phyloP scores from a whole-genome alignment of 2,888 invertebrate species.

The Chironomus tentans region DNA sequence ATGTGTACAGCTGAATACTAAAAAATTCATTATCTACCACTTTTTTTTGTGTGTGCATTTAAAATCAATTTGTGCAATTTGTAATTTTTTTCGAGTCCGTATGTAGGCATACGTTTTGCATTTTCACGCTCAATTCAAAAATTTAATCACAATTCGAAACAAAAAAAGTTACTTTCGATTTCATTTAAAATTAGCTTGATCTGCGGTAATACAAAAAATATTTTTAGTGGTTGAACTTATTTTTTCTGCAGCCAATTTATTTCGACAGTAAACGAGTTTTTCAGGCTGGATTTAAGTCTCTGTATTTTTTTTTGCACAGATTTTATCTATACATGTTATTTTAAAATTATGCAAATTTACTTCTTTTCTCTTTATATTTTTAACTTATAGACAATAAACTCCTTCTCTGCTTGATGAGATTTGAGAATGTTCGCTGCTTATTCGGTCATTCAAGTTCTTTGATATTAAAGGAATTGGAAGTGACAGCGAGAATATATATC shows the following conservation, averaged over 20 bases:
- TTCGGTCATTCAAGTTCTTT: background rate
- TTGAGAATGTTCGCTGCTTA: background rate
- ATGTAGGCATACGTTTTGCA: background rate
- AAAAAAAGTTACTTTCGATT: background rate
- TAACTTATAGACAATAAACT: background rate
- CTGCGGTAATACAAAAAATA: background rate
- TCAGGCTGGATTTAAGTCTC: background rate
- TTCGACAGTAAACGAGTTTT: background rate
- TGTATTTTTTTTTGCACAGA: background rate
- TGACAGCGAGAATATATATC: too few species aligned
- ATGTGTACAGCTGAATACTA: background rate
- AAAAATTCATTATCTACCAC: background rate
- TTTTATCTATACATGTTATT: background rate
- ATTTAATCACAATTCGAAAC: background rate
- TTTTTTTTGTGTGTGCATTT: background rate
- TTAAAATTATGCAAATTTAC: background rate
- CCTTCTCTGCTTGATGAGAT: background rate
- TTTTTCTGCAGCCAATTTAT: background rate
- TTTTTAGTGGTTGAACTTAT: background rate
- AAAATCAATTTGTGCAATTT: background rate
- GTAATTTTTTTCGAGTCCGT: background rate
- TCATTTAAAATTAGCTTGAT: background rate
- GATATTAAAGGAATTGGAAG: background rate
- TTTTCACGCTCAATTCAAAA: background rate
- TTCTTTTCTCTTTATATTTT: background rate